Evolutionary conservation across 23 tunicate species (phyloP).

Genomic region (Ciona savignyi): DNA sequence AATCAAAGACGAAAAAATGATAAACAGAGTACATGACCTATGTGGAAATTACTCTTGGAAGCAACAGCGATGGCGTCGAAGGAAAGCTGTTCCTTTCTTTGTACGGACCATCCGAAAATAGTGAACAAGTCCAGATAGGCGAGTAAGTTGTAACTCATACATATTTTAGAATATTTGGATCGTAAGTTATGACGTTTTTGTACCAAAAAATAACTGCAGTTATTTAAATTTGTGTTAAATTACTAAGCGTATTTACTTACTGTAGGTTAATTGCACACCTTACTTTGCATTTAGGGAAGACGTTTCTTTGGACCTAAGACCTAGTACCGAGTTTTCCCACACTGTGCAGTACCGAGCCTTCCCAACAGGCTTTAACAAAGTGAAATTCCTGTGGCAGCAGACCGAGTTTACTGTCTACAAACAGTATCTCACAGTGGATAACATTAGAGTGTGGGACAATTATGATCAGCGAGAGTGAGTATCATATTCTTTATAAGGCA

Average conservation of each 20-base stretch:
- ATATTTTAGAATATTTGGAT: not conserved
- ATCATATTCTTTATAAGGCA: too few relatives aligned
- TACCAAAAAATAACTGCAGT: too few relatives aligned
- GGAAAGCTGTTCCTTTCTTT: conserved; percentile 57
- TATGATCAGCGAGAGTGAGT: conserved; percentile 53
- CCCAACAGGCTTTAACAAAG: conserved; percentile 56
- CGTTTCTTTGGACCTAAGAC: conserved; percentile 21
- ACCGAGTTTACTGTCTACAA: conserved; percentile 43
- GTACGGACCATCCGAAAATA: conserved; percentile 25
- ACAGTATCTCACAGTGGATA: conserved; percentile 28
- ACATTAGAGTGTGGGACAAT: conserved; percentile 36
- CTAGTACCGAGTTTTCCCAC: conserved; percentile 29
- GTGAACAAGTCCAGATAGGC: conserved; percentile 56
- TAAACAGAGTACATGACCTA: conserved; percentile 64
- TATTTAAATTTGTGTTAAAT: conserved; percentile 1
- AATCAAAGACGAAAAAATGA: too few relatives aligned
- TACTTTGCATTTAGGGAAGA: conserved; percentile 34
- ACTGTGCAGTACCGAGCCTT: conserved; percentile 30
- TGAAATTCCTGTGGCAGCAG: conserved; percentile 71
- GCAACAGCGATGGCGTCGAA: conserved; percentile 27
- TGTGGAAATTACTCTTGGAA: conserved; percentile 35
- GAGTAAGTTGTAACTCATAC: conserved; percentile 17
- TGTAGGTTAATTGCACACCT: not conserved
- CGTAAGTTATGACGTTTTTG: too few relatives aligned
- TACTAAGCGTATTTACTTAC: not conserved